Conservation (phyloP, 2,797 vertebrate species). For the Sebastes steindachneri region DNA sequence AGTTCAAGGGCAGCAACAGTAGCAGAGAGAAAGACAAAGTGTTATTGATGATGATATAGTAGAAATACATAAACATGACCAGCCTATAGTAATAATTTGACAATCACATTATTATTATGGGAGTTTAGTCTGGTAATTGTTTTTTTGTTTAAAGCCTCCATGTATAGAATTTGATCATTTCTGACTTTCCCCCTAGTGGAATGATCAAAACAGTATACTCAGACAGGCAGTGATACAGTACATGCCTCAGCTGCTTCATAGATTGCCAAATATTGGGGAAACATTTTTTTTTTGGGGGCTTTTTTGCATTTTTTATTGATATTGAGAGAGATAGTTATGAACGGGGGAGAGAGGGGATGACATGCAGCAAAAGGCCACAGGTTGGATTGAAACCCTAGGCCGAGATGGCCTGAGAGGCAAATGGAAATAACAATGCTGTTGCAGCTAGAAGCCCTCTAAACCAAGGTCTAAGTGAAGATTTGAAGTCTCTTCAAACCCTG, state of each 20-base stretch:
- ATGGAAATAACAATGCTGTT: neutral
- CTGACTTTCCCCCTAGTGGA: neutral
- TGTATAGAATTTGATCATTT: neutral
- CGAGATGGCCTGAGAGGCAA: neutral
- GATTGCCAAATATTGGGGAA: neutral
- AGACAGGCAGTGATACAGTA: neutral
- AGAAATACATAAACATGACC: neutral
- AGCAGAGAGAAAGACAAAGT: neutral
- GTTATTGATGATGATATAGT: neutral
- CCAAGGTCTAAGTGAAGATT: neutral
- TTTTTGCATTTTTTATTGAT: too few relatives aligned
- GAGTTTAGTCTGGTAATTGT: neutral
- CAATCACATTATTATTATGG: neutral
- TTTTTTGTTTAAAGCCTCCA: neutral
- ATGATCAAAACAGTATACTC: neutral
- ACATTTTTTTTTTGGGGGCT: too few relatives aligned
- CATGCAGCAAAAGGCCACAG: too few relatives aligned
- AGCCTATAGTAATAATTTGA: neutral
- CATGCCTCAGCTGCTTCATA: neutral
- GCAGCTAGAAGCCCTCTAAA: neutral
- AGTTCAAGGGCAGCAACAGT: neutral
- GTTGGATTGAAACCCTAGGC: too few relatives aligned
- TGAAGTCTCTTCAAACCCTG: neutral
- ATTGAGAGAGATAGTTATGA: too few relatives aligned
- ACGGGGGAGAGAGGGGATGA: too few relatives aligned